These are phyloP conservation scores for Lichenostomus cassidix DNA, from an alignment of 2,113 vertebrate species.

Conservation along the genomic window DNA sequence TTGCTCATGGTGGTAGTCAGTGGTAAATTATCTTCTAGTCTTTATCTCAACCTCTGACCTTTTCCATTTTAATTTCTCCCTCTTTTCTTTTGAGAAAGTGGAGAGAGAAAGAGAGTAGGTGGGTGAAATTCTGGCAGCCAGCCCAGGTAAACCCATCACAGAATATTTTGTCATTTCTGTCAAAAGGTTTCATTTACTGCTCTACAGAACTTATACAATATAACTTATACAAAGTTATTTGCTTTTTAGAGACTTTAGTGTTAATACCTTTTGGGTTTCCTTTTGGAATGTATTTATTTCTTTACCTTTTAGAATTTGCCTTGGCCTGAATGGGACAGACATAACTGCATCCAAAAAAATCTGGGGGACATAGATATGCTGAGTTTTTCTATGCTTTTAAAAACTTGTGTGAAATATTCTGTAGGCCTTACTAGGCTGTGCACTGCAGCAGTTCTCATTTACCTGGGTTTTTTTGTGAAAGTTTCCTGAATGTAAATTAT, in stretches of 20 bases:
- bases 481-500: background rate
- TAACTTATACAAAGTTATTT: background rate
- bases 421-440: background rate
- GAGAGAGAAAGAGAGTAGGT: background rate
- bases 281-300: background rate
- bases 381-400: background rate
- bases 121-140: background rate
- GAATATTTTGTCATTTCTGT: background rate
- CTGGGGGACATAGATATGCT: background rate
- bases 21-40: background rate
- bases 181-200: background rate
- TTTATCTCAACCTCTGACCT: background rate
- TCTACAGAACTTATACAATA: background rate
- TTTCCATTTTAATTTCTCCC: background rate
- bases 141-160: background rate
- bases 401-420: background rate
- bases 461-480: background rate
- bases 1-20: background rate
- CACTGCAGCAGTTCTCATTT: background rate
- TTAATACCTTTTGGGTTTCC: background rate
- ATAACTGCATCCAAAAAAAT: background rate
- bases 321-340: background rate
- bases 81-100: background rate
- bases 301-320: background rate
- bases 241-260: background rate